Evolutionary conservation across 2,888 invertebrate genomes (phyloP).

Genomic region (Uloborus plumipes): DNA sequence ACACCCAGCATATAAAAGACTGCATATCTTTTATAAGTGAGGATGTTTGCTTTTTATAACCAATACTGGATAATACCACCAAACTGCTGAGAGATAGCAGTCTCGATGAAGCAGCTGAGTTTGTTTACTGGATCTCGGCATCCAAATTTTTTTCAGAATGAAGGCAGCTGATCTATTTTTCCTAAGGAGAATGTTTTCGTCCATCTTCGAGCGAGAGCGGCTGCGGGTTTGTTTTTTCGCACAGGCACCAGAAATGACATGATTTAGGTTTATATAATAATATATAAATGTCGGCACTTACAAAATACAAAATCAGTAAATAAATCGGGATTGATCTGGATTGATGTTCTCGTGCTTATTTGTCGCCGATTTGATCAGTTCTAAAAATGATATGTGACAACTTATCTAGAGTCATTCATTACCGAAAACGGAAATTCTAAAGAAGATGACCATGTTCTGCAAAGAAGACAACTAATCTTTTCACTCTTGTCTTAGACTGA

Average conservation of each 20-base stretch:
- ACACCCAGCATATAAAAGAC: conserved; percentile 42
- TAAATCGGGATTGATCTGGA: conserved; percentile 53
- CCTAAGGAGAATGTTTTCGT: conserved; percentile 15
- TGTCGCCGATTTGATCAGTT: conserved; percentile 52
- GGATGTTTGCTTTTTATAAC: conserved; percentile 62
- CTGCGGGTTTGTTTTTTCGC: conserved; percentile 33
- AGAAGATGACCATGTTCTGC: conserved; percentile 20
- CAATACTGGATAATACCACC: conserved; percentile 23
- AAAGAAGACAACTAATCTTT: conserved; percentile 50
- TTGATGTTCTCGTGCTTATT: conserved; percentile 57
- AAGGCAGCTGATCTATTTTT: conserved; percentile 62
- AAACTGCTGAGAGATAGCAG: not conserved
- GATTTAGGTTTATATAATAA: conserved; percentile 47
- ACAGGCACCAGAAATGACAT: conserved; percentile 56
- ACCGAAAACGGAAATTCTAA: no score
- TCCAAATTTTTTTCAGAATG: conserved; percentile 44
- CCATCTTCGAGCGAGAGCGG: no score
- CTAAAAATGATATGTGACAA: no score
- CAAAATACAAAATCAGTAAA: conserved; percentile 28
- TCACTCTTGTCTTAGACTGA: conserved; percentile 63
- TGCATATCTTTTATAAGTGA: conserved; percentile 62
- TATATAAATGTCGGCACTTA: conserved; percentile 49
- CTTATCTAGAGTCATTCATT: no score
- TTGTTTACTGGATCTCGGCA: conserved; percentile 15
- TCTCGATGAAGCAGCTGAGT: conserved; percentile 43